Percentiles rank a stretch among this genome's conserved stretches.
Conservation (phyloP, 1,140 invertebrate genomes). For the Tetramorium parvispinum region DNA sequence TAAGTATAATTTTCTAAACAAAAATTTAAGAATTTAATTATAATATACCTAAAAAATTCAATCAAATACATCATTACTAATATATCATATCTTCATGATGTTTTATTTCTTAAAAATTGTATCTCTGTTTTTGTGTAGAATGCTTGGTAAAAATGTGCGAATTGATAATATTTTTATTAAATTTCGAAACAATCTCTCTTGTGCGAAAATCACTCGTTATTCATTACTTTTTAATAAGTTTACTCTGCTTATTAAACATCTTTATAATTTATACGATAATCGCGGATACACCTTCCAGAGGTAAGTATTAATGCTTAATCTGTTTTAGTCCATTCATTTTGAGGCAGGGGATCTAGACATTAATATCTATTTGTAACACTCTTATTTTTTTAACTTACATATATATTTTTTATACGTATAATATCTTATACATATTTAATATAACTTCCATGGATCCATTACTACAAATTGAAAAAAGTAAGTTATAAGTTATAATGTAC, state of each 20-base stretch:
- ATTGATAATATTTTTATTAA: background rate
- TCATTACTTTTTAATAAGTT: background rate
- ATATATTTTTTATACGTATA: background rate
- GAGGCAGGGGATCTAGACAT: background rate
- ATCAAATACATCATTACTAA: background rate
- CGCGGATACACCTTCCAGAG: background rate
- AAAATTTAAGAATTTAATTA: background rate
- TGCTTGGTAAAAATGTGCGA: background rate
- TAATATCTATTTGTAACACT: background rate
- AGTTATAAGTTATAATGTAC: constrained; percentile 4
- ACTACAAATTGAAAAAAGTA: background rate
- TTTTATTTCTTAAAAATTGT: background rate
- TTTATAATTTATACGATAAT: background rate
- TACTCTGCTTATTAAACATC: background rate
- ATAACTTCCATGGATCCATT: background rate
- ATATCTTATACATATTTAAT: background rate
- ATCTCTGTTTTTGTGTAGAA: background rate
- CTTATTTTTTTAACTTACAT: background rate
- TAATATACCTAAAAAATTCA: background rate
- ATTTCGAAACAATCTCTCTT: background rate
- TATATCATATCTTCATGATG: background rate
- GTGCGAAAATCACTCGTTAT: background rate
- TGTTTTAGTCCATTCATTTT: background rate
- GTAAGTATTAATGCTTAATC: background rate
- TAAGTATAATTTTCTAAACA: background rate